These are phyloP conservation scores for Metopolophium dirhodum DNA, from an alignment of 1,140 invertebrate species.

Conservation along the genomic window DNA sequence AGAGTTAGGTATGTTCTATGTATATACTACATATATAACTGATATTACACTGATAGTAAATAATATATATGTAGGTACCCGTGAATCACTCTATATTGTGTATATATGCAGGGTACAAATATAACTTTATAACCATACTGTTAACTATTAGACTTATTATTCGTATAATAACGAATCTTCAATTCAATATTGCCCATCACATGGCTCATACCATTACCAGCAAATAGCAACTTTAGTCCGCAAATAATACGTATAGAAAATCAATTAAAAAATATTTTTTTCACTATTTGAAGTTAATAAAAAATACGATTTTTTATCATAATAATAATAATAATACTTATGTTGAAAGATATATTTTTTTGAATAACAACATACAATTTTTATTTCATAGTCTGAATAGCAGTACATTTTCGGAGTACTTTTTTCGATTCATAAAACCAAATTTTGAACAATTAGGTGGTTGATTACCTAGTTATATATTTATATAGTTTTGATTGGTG, in stretches of 20 bases:
- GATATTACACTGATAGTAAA: neutral
- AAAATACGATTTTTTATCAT: too few species aligned
- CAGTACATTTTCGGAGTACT: too few species aligned
- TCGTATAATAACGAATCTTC: neutral
- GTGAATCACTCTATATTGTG: neutral
- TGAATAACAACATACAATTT: too few species aligned
- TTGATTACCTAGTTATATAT: too few species aligned
- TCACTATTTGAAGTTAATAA: too few species aligned
- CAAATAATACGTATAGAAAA: neutral
- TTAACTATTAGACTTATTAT: neutral
- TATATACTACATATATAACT: too few species aligned
- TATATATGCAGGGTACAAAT: neutral
- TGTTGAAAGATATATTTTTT: too few species aligned
- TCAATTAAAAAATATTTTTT: neutral
- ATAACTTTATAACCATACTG: neutral
- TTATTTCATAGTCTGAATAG: too few species aligned
- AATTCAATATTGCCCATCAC: neutral
- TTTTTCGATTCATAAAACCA: too few species aligned
- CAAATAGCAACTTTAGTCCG: neutral
- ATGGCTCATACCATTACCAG: neutral
- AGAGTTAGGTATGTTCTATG: neutral
- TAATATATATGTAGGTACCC: neutral
- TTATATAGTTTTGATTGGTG: too few species aligned
- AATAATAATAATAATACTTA: too few species aligned
- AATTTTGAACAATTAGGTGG: too few species aligned